Evolutionary conservation across 37 sponge, comb jelly and placozoan genomes (phyloP), one percentile per base, ranked within the genome.

Genomic region (Spongilla lacustris): DNA sequence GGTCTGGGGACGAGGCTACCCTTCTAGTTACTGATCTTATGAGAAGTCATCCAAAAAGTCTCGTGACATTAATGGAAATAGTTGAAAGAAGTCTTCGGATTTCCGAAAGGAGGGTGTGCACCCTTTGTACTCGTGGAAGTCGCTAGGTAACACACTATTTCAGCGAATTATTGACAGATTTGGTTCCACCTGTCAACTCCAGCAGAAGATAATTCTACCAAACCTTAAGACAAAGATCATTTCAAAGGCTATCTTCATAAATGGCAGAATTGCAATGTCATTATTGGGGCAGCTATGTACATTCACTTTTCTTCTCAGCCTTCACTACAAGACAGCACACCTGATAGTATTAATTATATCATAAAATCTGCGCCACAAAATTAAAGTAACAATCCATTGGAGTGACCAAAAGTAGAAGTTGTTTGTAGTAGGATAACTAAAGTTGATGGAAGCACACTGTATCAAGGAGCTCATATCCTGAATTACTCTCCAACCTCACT

Each of bases 251-350:
- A 91, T 34, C 69, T 91, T 36, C 33, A 22, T 28, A 86, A 82
- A 46, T 90, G 91, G 91, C 82, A 30, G 79, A 66, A 86, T 28
- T 67, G 26, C 73, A 86, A 32, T 50, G 66, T 71, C 26, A 69
- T 91, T 13, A 27, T 85, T 77, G 91, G 91, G 48, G 75, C 73
- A 77, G 91, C 87, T 22, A 36, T 91, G 75, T 91, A 91, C 32
- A 74, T 74, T 83, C 27, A 73, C 82, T 12, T 91, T 83, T 17
- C 86, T 91, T 38, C 83, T 91, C 4, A 91, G 91, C 67, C 83
- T 83, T 86, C 91, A 26, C 79, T 91, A 10, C 86, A 91, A 68
- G 83, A 48, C 28, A 24, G 58, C 77, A 71, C 76, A 8, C 24
- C 75, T 32, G 86, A 91, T 30, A 77, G 86, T 22, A 81, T 91